phyloP scores from a whole-genome alignment of 2,797 vertebrate species.

The Chaetodon trifasciatus region DNA sequence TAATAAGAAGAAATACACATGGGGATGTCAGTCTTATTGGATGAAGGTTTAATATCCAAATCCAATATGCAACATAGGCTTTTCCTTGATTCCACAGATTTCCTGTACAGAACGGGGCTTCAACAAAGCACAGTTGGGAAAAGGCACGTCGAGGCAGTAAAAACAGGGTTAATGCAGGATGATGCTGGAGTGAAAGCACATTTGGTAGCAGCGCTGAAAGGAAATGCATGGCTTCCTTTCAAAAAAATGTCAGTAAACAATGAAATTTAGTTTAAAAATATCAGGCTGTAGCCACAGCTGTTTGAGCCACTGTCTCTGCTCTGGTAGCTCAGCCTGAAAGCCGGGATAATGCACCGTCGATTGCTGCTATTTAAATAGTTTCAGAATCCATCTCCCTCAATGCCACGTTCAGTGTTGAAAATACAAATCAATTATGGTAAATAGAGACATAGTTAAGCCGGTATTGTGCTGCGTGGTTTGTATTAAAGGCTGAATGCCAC shows the following conservation, averaged over 20 bases:
- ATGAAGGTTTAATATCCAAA: constrained; percentile 74
- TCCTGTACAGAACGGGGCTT: constrained; percentile 44
- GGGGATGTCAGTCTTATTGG: constrained; percentile 56
- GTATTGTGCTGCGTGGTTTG: constrained; percentile 47
- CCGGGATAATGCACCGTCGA: constrained; percentile 55
- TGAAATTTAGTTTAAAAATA: constrained; percentile 61
- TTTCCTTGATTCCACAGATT: constrained; percentile 70
- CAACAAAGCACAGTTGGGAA: constrained; percentile 43
- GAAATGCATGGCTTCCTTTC: constrained; percentile 40
- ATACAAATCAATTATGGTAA: constrained; percentile 70
- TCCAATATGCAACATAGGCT: constrained; percentile 55
- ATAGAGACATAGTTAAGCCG: constrained; percentile 48
- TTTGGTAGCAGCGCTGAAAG: constrained; percentile 43
- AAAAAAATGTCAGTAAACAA: constrained; percentile 53
- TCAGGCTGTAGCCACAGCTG: constrained; percentile 56
- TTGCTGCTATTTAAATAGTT: constrained; percentile 69
- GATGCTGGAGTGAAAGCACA: constrained; percentile 56
- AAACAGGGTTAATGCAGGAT: constrained; percentile 55
- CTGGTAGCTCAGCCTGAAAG: constrained; percentile 47
- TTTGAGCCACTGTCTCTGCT: constrained; percentile 50
- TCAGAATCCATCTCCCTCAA: constrained; percentile 65
- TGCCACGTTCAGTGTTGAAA: constrained; percentile 59
- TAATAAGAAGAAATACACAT: constrained; percentile 60
- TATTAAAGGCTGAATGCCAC: constrained; percentile 49
- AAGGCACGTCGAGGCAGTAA: constrained; percentile 38